A percentile compares a stretch with the other conserved stretches of the same genome.
Conservation (phyloP, 2,888 invertebrate genomes). For the Emmelina monodactyla region DNA sequence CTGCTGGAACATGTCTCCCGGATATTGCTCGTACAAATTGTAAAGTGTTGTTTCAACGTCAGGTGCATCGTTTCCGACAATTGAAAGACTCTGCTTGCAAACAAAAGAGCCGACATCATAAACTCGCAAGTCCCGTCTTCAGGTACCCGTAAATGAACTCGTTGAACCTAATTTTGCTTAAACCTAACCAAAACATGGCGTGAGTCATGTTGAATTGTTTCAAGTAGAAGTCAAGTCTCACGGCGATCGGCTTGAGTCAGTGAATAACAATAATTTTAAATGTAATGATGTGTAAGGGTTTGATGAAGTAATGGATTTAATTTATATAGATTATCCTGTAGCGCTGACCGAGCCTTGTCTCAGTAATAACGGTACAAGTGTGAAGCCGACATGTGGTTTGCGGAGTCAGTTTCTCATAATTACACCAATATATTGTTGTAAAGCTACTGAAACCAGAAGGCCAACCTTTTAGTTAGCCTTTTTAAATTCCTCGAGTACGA, state of each 20-base stretch:
- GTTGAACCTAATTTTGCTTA: background rate
- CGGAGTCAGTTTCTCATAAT: slow-evolving; percentile 31
- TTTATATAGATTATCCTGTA: slow-evolving; percentile 11
- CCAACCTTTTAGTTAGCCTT: slow-evolving; percentile 22
- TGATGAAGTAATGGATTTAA: slow-evolving; percentile 25
- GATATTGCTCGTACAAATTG: slow-evolving; percentile 20
- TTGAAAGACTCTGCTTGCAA: slow-evolving; percentile 16
- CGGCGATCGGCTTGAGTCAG: background rate
- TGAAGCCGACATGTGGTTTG: slow-evolving; percentile 42
- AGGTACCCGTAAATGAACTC: background rate
- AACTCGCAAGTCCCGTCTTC: background rate
- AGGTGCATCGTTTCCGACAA: slow-evolving; percentile 27
- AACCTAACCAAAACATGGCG: background rate
- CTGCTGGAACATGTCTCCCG: slow-evolving; percentile 20
- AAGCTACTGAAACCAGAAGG: slow-evolving; percentile 48
- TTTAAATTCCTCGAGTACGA: slow-evolving; percentile 21
- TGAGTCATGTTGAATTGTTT: background rate
- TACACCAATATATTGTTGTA: slow-evolving; percentile 39
- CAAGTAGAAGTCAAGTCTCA: background rate
- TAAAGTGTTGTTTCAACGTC: slow-evolving; percentile 24
- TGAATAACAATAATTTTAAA: background rate
- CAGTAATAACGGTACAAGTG: slow-evolving; percentile 32
- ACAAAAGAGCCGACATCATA: slow-evolving; percentile 3
- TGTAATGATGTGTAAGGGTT: background rate
- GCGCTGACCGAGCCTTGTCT: slow-evolving; percentile 19